Evolutionary conservation across 2,113 vertebrate species (phyloP), one percentile per base, ranked within the genome.

Genomic region (Tylochromis polylepis): DNA sequence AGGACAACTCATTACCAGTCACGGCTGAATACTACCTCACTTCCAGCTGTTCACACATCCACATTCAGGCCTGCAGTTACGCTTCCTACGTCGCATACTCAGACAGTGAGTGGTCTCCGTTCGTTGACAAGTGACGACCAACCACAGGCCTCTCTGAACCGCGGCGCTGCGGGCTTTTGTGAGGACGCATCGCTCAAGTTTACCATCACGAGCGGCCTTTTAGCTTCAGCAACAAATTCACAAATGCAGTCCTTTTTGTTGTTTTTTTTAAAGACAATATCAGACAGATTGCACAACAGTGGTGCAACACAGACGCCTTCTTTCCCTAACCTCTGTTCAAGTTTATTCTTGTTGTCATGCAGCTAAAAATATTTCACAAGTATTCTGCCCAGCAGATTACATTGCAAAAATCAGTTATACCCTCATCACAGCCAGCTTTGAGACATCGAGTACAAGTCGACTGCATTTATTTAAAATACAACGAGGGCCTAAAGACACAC

Each of bases 361-460:
- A 34, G 83, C 49, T 87, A 70, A 88, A 90, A 81, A 85, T 53
- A 58, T 91, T 91, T 92, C 85, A 75, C 86, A 86, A 90, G 85
- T 10, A 4, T 46, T 46, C n/a, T 20, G 55, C 53, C 41, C 11
- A 10, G 11, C 2, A 1, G 72, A 80, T 8, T 29, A 81, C 27
- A 9, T 51, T 89, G 89, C 58, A 85, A 67, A 86, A 85, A 85
- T 38, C 72, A 86, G 29, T 18, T 41, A 86, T 57, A 72, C 87
- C 79, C 22, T 18, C 11, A 27, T 65, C 20, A 16, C 46, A 20
- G 70, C 56, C 20, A 34, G 79, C 77, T 31, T 82, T 20, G 31
- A 83, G 29, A 81, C 51, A 16, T 79, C 51, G 18, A 81, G 22
- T 36, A 34, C 29, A 49, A 60, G 16, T 27, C 41, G 24, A 79